Conservation (phyloP, 2,113 vertebrate genomes). For the Herpetotheres cachinnans region DNA sequence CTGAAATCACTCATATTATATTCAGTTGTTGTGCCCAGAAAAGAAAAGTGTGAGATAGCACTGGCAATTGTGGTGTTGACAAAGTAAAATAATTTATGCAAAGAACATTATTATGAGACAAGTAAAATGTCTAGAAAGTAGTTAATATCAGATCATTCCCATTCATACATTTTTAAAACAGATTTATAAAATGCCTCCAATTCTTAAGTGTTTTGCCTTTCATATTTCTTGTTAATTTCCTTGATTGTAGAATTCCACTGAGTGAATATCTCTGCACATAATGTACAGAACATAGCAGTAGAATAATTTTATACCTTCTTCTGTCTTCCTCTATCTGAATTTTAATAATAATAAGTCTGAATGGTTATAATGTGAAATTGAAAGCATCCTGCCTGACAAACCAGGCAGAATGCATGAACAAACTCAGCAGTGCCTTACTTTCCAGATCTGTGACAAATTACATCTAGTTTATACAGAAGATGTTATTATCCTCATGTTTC, state of each 20-base stretch:
- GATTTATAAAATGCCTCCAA: neutral
- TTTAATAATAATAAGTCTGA: constrained; percentile 11
- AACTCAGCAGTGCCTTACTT: neutral
- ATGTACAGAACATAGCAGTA: neutral
- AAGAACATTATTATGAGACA: neutral
- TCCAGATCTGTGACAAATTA: neutral
- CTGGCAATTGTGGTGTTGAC: neutral
- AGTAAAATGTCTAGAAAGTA: neutral
- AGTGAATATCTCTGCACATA: neutral
- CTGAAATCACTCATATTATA: neutral
- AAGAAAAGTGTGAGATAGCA: neutral
- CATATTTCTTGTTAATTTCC: constrained; percentile 29
- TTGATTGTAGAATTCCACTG: neutral
- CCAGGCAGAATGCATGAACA: neutral
- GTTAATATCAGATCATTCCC: neutral
- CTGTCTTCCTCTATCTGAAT: neutral
- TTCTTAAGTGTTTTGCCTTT: neutral
- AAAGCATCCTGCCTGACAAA: neutral
- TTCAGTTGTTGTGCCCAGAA: neutral
- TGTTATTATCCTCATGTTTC: neutral
- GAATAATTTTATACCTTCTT: neutral
- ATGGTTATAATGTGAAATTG: neutral
- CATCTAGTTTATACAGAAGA: neutral
- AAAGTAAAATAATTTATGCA: constrained; percentile 10
- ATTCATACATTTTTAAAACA: constrained; percentile 21